Base-by-base conservation (phyloP, 2,797 vertebrate species). In the Thalassophryne amazonica region DNA sequence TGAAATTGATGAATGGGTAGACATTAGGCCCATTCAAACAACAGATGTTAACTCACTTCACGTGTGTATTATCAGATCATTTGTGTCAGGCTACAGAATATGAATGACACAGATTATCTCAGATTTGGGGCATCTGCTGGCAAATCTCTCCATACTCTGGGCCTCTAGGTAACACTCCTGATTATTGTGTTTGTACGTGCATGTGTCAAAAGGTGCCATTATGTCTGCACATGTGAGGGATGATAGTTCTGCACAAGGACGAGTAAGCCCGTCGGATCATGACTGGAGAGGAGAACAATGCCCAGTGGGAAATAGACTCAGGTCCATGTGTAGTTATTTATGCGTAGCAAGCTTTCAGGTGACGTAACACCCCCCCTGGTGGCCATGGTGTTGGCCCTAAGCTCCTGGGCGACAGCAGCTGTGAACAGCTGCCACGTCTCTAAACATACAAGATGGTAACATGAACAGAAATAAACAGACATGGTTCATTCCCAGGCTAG, bases 41-140 rank as follows among this genome's bases (percentile, higher is more conserved):
- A 86, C 90, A 92, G 87, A 88, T 92, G 90, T 89, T 89, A 88
- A 90, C 89, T 88, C 82, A 80, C 78, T 88, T 87, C 77, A 84
- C 74, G 83, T 83, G 83, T 82, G 83, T 86, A 86, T 91, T 89
- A 91, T 90, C 90, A 84, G 75, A 88, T 89, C 87, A 87, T 90
- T 89, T 89, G 76, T 89, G 89, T 91, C 89, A 90, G 63, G 31
- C 63, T 43, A 50, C 69, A 53, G 77, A 86, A 90, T 90, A 90
- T 92, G 87, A 88, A 91, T 87, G 88, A 87, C 79, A 43, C 68
- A 84, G 85, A 91, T 90, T 86, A 90, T 78, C 81, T 74, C 50
- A 54, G 83, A 85, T 86, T 83, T 60, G 33, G 76, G 76, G 69
- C 76, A 74, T 86, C 73, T 79, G 69, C 34, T 78, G 84, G 80